phyloP scores from a whole-genome alignment of 2,888 invertebrate species.

The Hypomecis punctinalis region DNA sequence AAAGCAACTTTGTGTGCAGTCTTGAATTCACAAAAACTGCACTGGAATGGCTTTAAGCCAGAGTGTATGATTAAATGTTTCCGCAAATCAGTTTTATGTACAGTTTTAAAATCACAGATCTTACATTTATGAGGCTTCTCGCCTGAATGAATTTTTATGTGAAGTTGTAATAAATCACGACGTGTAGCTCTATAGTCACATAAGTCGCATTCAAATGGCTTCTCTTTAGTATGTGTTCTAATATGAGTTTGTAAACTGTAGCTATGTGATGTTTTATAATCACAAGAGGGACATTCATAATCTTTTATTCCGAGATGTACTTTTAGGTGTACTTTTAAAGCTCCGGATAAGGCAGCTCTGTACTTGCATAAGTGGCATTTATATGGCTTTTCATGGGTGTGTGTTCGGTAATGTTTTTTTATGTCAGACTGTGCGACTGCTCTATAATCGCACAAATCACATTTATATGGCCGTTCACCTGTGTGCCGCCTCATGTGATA shows the following conservation, averaged over 20 bases:
- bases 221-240: neutral
- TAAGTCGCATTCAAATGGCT: neutral
- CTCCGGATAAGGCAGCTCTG: neutral
- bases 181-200: neutral
- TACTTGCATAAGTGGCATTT: neutral
- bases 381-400: neutral
- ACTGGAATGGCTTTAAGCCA: neutral
- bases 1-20: slow-evolving; percentile 1
- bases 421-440: neutral
- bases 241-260: neutral
- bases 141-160: neutral
- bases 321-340: neutral
- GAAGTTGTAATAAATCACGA: neutral
- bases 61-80: neutral
- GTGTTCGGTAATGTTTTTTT: neutral
- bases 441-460: neutral
- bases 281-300: neutral
- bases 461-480: neutral
- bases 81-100: neutral
- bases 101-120: neutral
- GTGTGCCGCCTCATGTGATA: neutral
- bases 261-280: neutral
- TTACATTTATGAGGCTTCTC: neutral
- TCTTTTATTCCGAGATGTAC: neutral
- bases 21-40: neutral